Evolutionary conservation across 1,140 invertebrate genomes (phyloP).

Genomic region (Drosophila funebris): DNA sequence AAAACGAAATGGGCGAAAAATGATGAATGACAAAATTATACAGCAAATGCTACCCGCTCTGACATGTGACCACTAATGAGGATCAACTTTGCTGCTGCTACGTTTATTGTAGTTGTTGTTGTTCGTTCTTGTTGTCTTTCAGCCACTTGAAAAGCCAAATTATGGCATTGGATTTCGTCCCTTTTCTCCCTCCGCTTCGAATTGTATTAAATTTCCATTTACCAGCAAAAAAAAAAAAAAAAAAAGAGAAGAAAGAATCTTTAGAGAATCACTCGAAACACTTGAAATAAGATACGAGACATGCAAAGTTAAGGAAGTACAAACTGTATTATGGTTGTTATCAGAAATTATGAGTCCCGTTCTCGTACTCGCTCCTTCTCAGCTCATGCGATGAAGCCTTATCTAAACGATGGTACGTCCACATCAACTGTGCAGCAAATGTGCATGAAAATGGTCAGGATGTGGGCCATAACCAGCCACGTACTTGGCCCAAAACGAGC

Average conservation of each 20-base stretch:
- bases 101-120: conserved; percentile 4
- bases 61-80: conserved; percentile 82
- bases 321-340: conserved; percentile 9
- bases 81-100: conserved; percentile 60
- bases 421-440: conserved; percentile 23
- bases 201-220: conserved; percentile 62
- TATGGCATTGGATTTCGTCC: conserved; percentile 67
- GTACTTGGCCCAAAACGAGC: conserved; percentile 50
- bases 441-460: conserved; percentile 57
- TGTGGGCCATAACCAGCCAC: conserved; percentile 56
- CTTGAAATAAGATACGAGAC: conserved; percentile 21
- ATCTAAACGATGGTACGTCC: conserved; percentile 57
- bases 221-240: neutral
- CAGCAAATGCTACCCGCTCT: conserved; percentile 72
- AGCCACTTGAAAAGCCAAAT: conserved; percentile 74
- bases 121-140: conserved; percentile 38
- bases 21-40: conserved; percentile 82
- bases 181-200: conserved; percentile 24
- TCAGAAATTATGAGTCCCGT: conserved; percentile 23
- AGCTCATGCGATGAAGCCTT: conserved; percentile 18
- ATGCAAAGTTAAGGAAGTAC: conserved; percentile 25
- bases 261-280: conserved; percentile 5
- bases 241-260: neutral
- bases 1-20: conserved; percentile 76
- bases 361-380: neutral